A percentile compares a stretch with the other conserved stretches of the same genome.
Evolutionary conservation across 2,113 vertebrate species (phyloP).

Genomic region (Gambusia affinis): DNA sequence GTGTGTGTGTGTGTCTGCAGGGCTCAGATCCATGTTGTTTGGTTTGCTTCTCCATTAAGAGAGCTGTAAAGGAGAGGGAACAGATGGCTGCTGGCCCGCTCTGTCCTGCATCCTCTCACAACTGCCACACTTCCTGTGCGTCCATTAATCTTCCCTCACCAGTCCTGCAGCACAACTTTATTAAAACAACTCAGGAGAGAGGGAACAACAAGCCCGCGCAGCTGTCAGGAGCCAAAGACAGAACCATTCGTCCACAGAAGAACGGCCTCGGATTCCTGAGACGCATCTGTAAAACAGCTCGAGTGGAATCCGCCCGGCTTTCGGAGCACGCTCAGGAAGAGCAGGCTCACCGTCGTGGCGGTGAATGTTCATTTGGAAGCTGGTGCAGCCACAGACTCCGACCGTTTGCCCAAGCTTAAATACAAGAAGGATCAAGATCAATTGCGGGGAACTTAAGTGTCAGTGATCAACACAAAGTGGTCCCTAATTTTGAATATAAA

Average conservation of each 20-base stretch:
- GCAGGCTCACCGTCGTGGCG: slow-evolving; percentile 64
- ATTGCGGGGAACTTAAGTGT: slow-evolving; percentile 69
- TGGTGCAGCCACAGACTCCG: slow-evolving; percentile 71
- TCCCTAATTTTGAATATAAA: not conserved
- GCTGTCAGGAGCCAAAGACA: slow-evolving; percentile 91
- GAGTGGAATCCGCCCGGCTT: slow-evolving; percentile 82
- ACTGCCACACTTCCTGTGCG: slow-evolving; percentile 91
- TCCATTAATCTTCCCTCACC: slow-evolving; percentile 99
- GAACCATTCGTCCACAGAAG: slow-evolving; percentile 83
- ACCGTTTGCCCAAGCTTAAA: slow-evolving; percentile 74
- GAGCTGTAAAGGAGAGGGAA: slow-evolving; percentile 91
- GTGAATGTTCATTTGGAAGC: slow-evolving; percentile 82
- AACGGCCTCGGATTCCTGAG: slow-evolving; percentile 84
- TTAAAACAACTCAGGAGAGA: slow-evolving; percentile 87
- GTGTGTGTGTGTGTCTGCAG: slow-evolving; percentile 83
- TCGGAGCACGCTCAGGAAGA: slow-evolving; percentile 79
- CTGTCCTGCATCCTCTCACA: slow-evolving; percentile 90
- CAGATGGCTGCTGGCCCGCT: slow-evolving; percentile 95
- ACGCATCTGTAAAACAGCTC: slow-evolving; percentile 85
- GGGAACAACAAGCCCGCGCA: slow-evolving; percentile 84
- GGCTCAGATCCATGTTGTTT: slow-evolving; percentile 88
- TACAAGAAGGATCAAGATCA: slow-evolving; percentile 69
- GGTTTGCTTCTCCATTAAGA: slow-evolving; percentile 89
- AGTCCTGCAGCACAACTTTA: slow-evolving; percentile 96
- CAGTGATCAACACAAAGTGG: not conserved